Evolutionary conservation across 2,888 invertebrate species (phyloP).

Genomic region (Eupithecia subumbrata): DNA sequence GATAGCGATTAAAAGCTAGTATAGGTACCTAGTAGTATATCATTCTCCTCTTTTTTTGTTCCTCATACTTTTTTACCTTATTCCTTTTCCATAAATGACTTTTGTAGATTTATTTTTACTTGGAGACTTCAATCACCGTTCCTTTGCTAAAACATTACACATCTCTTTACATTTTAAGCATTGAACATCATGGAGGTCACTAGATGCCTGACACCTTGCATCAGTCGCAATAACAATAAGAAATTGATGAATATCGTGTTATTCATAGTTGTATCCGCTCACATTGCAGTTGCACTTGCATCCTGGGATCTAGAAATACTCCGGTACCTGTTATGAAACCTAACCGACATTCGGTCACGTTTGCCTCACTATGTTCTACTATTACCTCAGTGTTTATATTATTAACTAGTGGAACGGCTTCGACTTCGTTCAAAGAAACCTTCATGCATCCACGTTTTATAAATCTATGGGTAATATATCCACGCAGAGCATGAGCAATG

Average conservation of each 20-base stretch:
- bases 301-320: constrained; percentile 71
- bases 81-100: not conserved
- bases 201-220: not conserved
- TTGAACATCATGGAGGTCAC: not conserved
- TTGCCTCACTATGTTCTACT: constrained; percentile 39
- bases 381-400: constrained; percentile 26
- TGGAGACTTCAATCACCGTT: not conserved
- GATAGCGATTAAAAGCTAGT: not conserved
- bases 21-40: not conserved
- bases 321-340: constrained; percentile 70
- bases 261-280: constrained; percentile 38
- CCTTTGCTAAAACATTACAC: not conserved
- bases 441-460: not conserved
- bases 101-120: too few species aligned
- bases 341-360: constrained; percentile 66
- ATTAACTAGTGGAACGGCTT: constrained; percentile 7
- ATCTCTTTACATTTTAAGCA: not conserved
- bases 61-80: too few species aligned
- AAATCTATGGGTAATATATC: not conserved
- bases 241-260: constrained; percentile 32
- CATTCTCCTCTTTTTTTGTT: too few species aligned
- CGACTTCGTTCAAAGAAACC: not conserved
- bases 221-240: constrained; percentile 20
- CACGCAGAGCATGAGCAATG: not conserved
- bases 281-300: constrained; percentile 55